A percentile compares a stretch with the other conserved stretches of the same genome.
Evolutionary conservation across 2,797 vertebrate genomes (phyloP).

Genomic region (Botia kubotai): DNA sequence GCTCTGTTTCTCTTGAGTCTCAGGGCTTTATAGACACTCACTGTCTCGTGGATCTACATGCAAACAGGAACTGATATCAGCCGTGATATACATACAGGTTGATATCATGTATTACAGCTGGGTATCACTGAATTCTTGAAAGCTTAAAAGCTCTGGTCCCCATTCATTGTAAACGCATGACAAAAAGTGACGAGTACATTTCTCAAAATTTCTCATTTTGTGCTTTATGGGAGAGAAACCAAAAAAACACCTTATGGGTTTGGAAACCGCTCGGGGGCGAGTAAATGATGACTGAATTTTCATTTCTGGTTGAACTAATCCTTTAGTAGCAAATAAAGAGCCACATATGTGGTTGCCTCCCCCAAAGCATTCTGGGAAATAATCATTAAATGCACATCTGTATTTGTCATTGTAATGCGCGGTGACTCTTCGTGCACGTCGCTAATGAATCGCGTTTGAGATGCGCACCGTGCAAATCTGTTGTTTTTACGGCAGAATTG

Average conservation of each 20-base stretch:
- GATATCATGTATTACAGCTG: not conserved
- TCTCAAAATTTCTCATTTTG: not conserved
- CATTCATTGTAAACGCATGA: too few species aligned
- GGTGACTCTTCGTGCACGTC: not conserved
- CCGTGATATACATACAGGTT: not conserved
- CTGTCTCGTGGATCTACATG: conserved; percentile 8
- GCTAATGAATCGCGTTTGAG: conserved; percentile 3
- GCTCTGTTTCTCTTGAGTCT: conserved; percentile 2
- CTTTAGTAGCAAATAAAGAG: conserved; percentile 25
- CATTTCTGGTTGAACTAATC: not conserved
- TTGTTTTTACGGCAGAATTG: conserved; percentile 23
- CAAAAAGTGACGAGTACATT: too few species aligned
- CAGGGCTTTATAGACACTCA: not conserved
- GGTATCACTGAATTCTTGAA: not conserved
- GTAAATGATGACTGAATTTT: conserved; percentile 5
- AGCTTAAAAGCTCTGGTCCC: too few species aligned
- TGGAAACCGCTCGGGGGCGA: not conserved
- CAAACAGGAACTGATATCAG: not conserved
- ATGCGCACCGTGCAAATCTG: conserved; percentile 6
- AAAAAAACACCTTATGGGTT: not conserved
- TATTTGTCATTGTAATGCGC: conserved; percentile 14
- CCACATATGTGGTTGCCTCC: not conserved
- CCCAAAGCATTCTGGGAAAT: conserved; percentile 32
- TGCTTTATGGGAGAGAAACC: not conserved
- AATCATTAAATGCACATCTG: conserved; percentile 35